Conservation (phyloP, 2,113 vertebrate genomes). For the Boulengerochromis microlepis region DNA sequence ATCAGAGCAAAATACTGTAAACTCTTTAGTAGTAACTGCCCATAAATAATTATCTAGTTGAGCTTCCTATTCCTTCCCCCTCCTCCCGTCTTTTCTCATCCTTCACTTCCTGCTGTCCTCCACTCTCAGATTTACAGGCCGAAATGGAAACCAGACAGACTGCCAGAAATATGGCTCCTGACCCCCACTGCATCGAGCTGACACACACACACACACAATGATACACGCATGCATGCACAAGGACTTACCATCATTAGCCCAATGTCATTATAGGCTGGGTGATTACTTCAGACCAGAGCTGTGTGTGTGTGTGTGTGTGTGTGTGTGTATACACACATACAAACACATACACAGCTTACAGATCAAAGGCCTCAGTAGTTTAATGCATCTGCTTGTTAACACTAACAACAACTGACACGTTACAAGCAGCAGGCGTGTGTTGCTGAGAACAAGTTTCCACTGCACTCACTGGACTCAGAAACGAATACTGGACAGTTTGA, state of each 20-base stretch:
- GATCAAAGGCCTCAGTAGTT: constrained; percentile 32
- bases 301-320: no score
- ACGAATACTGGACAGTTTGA: neutral
- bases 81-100: neutral
- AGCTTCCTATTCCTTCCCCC: neutral
- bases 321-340: neutral
- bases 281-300: constrained; percentile 7
- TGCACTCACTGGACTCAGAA: neutral
- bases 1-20: neutral
- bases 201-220: neutral
- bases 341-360: neutral
- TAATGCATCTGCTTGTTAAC: constrained; percentile 38
- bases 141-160: neutral
- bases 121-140: neutral
- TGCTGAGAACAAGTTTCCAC: constrained; percentile 1
- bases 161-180: neutral
- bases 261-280: constrained; percentile 5
- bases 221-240: neutral
- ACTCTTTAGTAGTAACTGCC: neutral
- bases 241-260: neutral
- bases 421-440: neutral
- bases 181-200: neutral
- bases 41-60: neutral
- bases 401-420: constrained; percentile 35
- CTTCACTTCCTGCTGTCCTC: neutral